Evolutionary conservation across 2,797 vertebrate genomes (phyloP).

Genomic region (Phoxinus dragarum): DNA sequence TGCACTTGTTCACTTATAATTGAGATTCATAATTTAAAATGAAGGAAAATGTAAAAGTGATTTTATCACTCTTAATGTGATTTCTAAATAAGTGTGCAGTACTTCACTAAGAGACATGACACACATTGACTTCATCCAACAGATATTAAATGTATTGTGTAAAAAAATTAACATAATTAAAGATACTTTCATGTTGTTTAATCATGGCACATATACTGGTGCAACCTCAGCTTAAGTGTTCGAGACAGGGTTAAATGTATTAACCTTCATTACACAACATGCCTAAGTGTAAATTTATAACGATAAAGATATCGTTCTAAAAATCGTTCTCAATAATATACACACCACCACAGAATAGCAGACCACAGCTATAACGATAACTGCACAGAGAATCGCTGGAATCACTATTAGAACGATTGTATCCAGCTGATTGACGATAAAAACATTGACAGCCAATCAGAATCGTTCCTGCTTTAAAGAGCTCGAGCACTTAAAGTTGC

Average conservation of each 20-base stretch:
- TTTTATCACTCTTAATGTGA: neutral
- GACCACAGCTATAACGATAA: no score
- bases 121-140: neutral
- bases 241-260: constrained; percentile 14
- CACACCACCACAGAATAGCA: no score
- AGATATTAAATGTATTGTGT: neutral
- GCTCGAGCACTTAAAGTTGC: no score
- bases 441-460: no score
- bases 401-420: no score
- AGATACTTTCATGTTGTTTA: neutral
- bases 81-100: neutral
- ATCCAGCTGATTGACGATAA: no score
- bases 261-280: constrained; percentile 18
- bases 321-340: no score
- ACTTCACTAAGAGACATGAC: neutral
- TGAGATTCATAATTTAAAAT: neutral
- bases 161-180: neutral
- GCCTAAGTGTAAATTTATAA: neutral
- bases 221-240: constrained; percentile 10
- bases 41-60: neutral
- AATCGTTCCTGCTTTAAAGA: no score
- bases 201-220: neutral
- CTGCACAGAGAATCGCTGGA: no score
- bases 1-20: neutral
- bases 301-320: no score